A percentile compares a stretch with the other conserved stretches of the same genome.
phyloP scores from a whole-genome alignment of 2,797 vertebrate genomes.

The Parotocinclus haroldoi region DNA sequence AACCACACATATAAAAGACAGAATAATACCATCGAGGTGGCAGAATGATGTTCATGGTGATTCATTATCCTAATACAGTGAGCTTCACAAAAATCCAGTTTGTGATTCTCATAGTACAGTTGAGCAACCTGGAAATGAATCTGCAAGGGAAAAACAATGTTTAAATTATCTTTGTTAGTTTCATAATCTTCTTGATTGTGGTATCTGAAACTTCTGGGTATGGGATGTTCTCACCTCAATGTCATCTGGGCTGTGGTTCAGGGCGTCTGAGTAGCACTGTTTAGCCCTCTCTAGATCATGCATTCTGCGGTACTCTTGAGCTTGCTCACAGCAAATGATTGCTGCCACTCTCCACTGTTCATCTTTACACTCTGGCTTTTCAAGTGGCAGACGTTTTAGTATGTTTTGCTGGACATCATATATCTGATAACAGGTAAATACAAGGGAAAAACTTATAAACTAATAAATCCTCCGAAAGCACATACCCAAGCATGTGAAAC shows the following conservation, averaged over 20 bases:
- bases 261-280: constrained; percentile 54
- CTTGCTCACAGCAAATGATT: constrained; percentile 56
- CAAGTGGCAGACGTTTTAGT: constrained; percentile 47
- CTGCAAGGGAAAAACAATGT: constrained; percentile 43
- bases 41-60: constrained; percentile 48
- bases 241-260: constrained; percentile 48
- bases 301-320: constrained; percentile 51
- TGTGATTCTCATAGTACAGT: constrained; percentile 63
- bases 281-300: constrained; percentile 44
- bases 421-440: constrained; percentile 45
- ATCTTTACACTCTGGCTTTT: constrained; percentile 57
- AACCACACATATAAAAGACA: background rate
- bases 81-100: constrained; percentile 65
- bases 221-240: constrained; percentile 45
- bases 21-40: constrained; percentile 57
- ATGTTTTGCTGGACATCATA: constrained; percentile 61
- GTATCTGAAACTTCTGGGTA: background rate
- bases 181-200: background rate
- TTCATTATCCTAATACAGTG: constrained; percentile 61
- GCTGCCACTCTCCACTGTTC: constrained; percentile 58
- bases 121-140: constrained; percentile 61
- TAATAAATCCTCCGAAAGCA: too few species aligned
- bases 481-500: too few species aligned
- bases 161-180: background rate
- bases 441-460: background rate